phyloP scores from a whole-genome alignment of 2,113 vertebrate genomes.

The Guaruba guarouba region DNA sequence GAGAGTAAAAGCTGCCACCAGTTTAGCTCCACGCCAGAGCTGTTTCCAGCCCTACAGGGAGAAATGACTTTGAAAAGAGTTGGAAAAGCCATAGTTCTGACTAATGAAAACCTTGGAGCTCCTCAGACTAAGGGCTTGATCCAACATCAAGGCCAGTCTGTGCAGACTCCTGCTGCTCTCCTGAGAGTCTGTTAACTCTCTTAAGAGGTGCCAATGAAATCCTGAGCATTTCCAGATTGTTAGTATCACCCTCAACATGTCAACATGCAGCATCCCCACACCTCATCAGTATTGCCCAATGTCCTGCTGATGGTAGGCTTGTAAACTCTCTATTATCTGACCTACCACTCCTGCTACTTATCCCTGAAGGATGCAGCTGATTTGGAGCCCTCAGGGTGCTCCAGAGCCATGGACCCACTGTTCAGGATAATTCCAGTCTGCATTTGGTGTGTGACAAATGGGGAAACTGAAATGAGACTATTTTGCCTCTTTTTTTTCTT shows the following conservation, averaged over 20 bases:
- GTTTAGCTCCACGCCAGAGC: neutral
- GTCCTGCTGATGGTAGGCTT: neutral
- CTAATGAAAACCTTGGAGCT: constrained; percentile 28
- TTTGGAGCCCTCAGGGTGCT: neutral
- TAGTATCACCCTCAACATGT: neutral
- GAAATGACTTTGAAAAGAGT: neutral
- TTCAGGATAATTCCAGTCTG: neutral
- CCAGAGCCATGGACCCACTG: neutral
- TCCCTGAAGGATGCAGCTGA: neutral
- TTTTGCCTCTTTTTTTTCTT: neutral
- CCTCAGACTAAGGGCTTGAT: neutral
- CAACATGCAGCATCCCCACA: neutral
- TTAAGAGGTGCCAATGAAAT: neutral
- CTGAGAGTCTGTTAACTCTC: neutral
- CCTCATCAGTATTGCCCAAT: neutral
- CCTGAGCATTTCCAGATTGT: neutral
- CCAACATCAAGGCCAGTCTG: neutral
- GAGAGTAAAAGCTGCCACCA: constrained; percentile 12
- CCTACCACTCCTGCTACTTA: neutral
- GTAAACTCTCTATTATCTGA: neutral
- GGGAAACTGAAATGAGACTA: neutral
- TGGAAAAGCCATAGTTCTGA: constrained; percentile 10
- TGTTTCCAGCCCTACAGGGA: constrained; percentile 1
- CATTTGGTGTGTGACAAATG: neutral
- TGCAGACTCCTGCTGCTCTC: neutral